Evolutionary conservation across 2,888 invertebrate genomes (phyloP).

Genomic region (Drosophila stalkeri): DNA sequence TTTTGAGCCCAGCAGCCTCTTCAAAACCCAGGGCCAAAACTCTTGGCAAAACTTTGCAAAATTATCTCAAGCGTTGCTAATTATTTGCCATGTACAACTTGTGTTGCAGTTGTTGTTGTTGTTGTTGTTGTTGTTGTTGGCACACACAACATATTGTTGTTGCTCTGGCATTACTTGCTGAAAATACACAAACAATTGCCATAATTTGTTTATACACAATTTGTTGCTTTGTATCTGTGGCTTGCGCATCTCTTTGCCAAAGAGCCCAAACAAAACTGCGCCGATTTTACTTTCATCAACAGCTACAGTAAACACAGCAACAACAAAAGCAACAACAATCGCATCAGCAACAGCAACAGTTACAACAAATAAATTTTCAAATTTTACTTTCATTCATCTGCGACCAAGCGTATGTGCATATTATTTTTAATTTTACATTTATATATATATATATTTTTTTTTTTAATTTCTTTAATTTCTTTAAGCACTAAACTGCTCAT

Average conservation of each 20-base stretch:
- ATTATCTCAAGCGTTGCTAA: slow-evolving; percentile 79
- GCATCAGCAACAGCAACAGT: not conserved
- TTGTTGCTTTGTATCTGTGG: slow-evolving; percentile 36
- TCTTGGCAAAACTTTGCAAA: slow-evolving; percentile 61
- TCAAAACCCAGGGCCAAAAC: slow-evolving; percentile 62
- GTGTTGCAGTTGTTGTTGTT: slow-evolving; percentile 23
- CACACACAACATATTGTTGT: slow-evolving; percentile 22
- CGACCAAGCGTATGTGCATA: slow-evolving; percentile 22
- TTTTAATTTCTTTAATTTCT: slow-evolving; percentile 11
- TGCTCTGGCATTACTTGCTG: slow-evolving; percentile 48
- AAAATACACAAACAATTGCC: slow-evolving; percentile 56
- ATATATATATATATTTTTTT: not conserved
- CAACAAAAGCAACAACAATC: slow-evolving; percentile 7
- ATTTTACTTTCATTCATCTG: slow-evolving; percentile 75
- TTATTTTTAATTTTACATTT: slow-evolving; percentile 10
- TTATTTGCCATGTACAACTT: slow-evolving; percentile 67
- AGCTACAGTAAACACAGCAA: slow-evolving; percentile 32
- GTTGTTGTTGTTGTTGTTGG: slow-evolving; percentile 22
- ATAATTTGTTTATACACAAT: slow-evolving; percentile 54
- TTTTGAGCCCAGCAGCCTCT: slow-evolving; percentile 10
- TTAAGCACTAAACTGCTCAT: slow-evolving; percentile 21
- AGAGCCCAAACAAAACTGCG: slow-evolving; percentile 64
- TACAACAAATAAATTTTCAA: slow-evolving; percentile 55
- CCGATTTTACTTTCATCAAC: slow-evolving; percentile 82
- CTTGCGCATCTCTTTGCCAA: slow-evolving; percentile 65